Conservation (phyloP, 2,888 invertebrate genomes). For the Syritta pipiens region DNA sequence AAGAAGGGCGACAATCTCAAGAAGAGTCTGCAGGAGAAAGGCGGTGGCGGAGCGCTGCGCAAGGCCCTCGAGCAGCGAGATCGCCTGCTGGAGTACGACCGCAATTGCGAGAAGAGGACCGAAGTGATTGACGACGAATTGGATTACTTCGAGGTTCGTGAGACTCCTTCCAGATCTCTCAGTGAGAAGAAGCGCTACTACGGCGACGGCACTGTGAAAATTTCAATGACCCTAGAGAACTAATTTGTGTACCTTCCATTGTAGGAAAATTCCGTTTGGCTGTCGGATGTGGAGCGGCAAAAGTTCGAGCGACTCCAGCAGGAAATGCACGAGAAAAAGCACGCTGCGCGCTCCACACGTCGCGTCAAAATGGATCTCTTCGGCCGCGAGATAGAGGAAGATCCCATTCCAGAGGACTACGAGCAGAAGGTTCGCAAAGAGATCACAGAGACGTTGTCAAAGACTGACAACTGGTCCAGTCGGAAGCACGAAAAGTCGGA, state of each 20-base stretch:
- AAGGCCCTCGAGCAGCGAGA: slow-evolving; percentile 89
- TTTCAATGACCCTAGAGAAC: too few relatives aligned
- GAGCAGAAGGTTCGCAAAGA: slow-evolving; percentile 78
- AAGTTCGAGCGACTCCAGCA: slow-evolving; percentile 85
- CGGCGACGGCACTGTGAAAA: too few relatives aligned
- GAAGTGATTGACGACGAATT: slow-evolving; percentile 89
- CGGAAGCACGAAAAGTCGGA: slow-evolving; percentile 57
- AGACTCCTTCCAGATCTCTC: too few relatives aligned
- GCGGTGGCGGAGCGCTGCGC: slow-evolving; percentile 85
- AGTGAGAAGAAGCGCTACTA: too few relatives aligned
- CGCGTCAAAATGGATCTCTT: slow-evolving; percentile 90
- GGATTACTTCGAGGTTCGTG: slow-evolving; percentile 93
- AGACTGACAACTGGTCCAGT: slow-evolving; percentile 71
- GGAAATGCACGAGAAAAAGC: slow-evolving; percentile 84
- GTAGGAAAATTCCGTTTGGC: slow-evolving; percentile 88
- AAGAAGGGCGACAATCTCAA: slow-evolving; percentile 85
- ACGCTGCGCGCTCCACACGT: slow-evolving; percentile 85
- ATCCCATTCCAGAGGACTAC: slow-evolving; percentile 77
- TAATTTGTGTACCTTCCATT: neutral
- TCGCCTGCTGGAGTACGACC: slow-evolving; percentile 90
- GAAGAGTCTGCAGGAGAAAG: slow-evolving; percentile 83
- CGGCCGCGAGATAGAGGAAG: slow-evolving; percentile 82
- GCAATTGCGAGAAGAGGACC: slow-evolving; percentile 83
- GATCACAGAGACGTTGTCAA: slow-evolving; percentile 75
- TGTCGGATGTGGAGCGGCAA: slow-evolving; percentile 85